phyloP scores from a whole-genome alignment of 1,140 invertebrate genomes.

The Prorops nasuta region DNA sequence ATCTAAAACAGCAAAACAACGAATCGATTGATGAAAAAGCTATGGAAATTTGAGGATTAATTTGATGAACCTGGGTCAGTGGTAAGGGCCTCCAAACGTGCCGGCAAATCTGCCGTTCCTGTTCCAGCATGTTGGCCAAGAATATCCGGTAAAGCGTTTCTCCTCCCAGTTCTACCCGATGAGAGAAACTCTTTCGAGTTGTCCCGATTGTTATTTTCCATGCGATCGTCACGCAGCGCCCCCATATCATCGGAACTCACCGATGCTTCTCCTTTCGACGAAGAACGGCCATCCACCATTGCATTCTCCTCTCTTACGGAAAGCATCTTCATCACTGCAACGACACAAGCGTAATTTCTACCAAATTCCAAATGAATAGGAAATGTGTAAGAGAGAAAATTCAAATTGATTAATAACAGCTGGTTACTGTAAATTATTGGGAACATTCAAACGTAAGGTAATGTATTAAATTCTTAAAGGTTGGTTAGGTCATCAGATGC shows the following conservation, averaged over 20 bases:
- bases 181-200: slow-evolving; percentile 69
- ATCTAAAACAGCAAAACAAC: no score
- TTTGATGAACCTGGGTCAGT: slow-evolving; percentile 49
- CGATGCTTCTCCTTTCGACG: neutral
- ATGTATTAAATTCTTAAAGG: neutral
- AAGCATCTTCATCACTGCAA: neutral
- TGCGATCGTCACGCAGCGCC: neutral
- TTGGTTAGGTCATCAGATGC: neutral
- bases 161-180: slow-evolving; percentile 73
- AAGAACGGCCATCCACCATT: neutral
- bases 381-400: neutral
- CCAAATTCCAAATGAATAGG: neutral
- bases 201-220: slow-evolving; percentile 29
- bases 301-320: neutral
- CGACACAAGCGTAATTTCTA: neutral
- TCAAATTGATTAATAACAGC: neutral
- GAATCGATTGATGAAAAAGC: no score
- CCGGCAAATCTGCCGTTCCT: slow-evolving; percentile 70
- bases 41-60: no score
- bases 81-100: slow-evolving; percentile 64
- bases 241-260: neutral
- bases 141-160: slow-evolving; percentile 79
- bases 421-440: neutral
- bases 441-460: neutral
- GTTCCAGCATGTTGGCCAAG: slow-evolving; percentile 64